Conservation (phyloP, 1,140 invertebrate genomes). For the Cecropterus lyciades region DNA sequence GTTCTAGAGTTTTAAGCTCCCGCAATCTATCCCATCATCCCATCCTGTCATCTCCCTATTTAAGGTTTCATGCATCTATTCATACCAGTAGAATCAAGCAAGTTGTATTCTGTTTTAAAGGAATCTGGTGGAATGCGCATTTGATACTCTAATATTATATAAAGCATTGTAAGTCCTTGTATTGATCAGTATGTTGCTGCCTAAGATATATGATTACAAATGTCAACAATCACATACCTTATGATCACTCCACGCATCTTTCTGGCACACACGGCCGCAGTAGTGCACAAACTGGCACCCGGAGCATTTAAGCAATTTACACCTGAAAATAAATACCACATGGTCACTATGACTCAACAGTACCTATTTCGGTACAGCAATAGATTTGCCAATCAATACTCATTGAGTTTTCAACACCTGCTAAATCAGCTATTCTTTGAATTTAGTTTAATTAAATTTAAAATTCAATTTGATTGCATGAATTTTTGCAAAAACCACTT, state of each 20-base stretch:
- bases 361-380: not conserved
- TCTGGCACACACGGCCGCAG: conserved; percentile 90
- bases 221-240: conserved; percentile 73
- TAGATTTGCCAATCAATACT: conserved; percentile 17
- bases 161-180: too few relatives aligned
- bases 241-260: conserved; percentile 90
- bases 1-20: too few relatives aligned
- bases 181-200: too few relatives aligned
- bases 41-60: too few relatives aligned
- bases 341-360: not conserved
- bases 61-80: too few relatives aligned
- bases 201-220: too few relatives aligned
- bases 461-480: not conserved
- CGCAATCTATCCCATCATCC: too few relatives aligned
- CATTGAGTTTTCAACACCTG: not conserved
- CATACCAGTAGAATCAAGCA: too few relatives aligned
- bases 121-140: too few relatives aligned
- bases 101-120: too few relatives aligned
- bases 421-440: not conserved
- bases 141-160: too few relatives aligned
- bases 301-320: conserved; percentile 89
- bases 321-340: conserved; percentile 77
- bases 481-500: too few relatives aligned
- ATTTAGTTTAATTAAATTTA: not conserved
- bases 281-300: conserved; percentile 93